phyloP scores from a whole-genome alignment of 2,113 vertebrate genomes.

The Menura novaehollandiae region DNA sequence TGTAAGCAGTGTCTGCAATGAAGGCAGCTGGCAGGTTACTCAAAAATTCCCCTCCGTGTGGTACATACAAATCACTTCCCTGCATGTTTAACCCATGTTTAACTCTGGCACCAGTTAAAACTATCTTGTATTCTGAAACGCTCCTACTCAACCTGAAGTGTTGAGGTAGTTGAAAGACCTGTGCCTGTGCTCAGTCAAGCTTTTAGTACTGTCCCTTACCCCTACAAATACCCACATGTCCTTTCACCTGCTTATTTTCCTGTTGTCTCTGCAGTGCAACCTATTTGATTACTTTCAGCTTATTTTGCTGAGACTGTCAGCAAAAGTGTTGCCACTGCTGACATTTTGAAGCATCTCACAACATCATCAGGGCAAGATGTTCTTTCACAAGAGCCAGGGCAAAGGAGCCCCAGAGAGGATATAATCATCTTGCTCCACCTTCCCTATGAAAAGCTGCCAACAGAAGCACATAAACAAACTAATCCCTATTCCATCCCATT shows the following conservation, averaged over 20 bases:
- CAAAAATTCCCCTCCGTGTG: background rate
- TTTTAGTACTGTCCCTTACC: background rate
- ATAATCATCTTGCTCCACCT: background rate
- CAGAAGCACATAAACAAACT: conserved; percentile 5
- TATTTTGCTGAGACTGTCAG: background rate
- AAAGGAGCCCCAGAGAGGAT: background rate
- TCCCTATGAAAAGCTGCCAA: background rate
- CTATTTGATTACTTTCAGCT: background rate
- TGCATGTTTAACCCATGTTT: background rate
- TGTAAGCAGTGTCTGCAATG: background rate
- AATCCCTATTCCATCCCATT: background rate
- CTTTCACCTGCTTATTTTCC: background rate
- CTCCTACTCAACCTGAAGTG: background rate
- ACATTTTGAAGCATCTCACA: background rate
- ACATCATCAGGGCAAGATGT: background rate
- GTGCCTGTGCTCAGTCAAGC: background rate
- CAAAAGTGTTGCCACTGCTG: background rate
- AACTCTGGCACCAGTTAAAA: background rate
- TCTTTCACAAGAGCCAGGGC: background rate
- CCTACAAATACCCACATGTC: background rate
- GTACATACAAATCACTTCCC: background rate
- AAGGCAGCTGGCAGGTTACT: background rate
- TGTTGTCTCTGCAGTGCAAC: background rate
- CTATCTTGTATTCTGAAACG: background rate
- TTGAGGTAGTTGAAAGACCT: background rate